Base-by-base conservation (phyloP, 2,888 invertebrate genomes). In the Cataglyphis cursor region DNA sequence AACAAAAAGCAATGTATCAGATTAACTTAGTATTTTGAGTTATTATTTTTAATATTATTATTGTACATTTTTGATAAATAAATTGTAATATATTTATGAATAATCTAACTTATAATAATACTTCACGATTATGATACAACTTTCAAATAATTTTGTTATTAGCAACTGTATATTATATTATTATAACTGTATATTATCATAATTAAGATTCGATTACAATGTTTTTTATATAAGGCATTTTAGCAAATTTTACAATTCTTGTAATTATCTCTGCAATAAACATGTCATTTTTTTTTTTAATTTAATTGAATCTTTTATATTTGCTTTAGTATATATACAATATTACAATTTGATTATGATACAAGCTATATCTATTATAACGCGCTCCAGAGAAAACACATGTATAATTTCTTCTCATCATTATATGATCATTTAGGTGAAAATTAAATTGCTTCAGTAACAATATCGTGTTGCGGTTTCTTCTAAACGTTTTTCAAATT, bases 191-290 rank as follows among this genome's bases (percentile, higher is more conserved):
- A 35, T 48, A 18, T 35, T 75, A 6, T 51, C 24, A 8, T 15
- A 12, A 65, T 75, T 35, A 78, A 57, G 21, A 75, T 51, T 75
- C 38, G 6, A 75, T 75, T 75, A 51, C 65, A 4, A 75, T 18
- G 31, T 35, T 18, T 74, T 18, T 48, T 31, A 12, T 35, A 21
- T 18, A 21, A 75, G 18, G 4, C 28, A 51, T 66, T 51, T n/a
- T 24, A 35, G 12, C 12, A 6, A 57, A 15, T 70, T 41, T 54
- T 24, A 18, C 9, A 18, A 44, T 18, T 54, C 24, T 41, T 35
- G 18, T 35, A 59, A 78, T 44, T 78, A 41, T 0, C n/a, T 38
- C 4, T 6, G 41, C 18, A 70, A 68, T 78, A 78, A 70, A 57
- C 21, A 5, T 59, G 15, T 72, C 21, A 59, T 35, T 78, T 70